A percentile compares a stretch with the other conserved stretches of the same genome.
These are phyloP conservation scores for Ectobius pallidus DNA, from an alignment of 2,888 invertebrate species.

Conservation along the genomic window DNA sequence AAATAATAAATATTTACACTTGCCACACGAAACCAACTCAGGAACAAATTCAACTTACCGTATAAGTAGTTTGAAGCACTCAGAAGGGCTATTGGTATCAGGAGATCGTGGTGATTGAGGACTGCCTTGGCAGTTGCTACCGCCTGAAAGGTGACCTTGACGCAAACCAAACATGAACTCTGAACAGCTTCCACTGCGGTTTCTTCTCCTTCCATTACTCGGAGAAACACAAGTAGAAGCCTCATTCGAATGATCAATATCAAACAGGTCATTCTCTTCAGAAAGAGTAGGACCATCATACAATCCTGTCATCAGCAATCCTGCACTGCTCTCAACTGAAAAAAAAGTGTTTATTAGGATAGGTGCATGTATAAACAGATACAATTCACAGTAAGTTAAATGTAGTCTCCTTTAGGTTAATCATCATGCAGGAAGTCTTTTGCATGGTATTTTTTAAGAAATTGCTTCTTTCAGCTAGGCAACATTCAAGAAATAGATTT, in stretches of 20 bases:
- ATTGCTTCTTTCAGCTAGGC: too few relatives aligned
- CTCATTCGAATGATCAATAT: constrained; percentile 22
- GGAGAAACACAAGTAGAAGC: background rate
- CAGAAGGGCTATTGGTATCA: constrained; percentile 42
- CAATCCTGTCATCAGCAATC: constrained; percentile 59
- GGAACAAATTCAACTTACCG: constrained; percentile 42
- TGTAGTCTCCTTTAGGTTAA: too few relatives aligned
- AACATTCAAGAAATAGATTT: too few relatives aligned
- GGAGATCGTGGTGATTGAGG: constrained; percentile 43
- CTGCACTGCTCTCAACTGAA: constrained; percentile 59
- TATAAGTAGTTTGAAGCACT: constrained; percentile 39
- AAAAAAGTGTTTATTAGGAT: too few relatives aligned
- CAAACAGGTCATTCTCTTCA: constrained; percentile 47
- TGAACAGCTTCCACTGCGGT: constrained; percentile 41
- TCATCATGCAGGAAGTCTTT: too few relatives aligned
- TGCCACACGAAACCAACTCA: too few relatives aligned
- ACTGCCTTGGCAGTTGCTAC: constrained; percentile 44
- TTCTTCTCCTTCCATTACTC: constrained; percentile 30
- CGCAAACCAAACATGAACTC: constrained; percentile 40
- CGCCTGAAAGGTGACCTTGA: constrained; percentile 18
- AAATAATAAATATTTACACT: too few relatives aligned
- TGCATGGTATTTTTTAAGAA: too few relatives aligned
- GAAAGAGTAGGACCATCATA: constrained; percentile 50
- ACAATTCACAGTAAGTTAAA: too few relatives aligned
- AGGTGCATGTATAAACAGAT: too few relatives aligned